Evolutionary conservation across 2,888 invertebrate species (phyloP).

Genomic region (Stegana nigrithorax): DNA sequence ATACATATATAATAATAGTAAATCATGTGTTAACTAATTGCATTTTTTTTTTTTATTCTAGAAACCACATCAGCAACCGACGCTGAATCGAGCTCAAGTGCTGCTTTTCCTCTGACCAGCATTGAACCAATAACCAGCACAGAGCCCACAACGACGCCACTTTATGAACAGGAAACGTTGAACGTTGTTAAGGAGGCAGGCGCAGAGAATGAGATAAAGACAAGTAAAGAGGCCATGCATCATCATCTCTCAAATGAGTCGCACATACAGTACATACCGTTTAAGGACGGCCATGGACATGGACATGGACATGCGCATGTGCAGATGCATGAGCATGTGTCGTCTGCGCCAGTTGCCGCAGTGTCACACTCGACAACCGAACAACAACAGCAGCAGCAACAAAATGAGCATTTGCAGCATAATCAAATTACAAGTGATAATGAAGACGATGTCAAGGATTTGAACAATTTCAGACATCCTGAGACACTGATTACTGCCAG

Average conservation of each 20-base stretch:
- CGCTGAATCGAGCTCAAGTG: not conserved
- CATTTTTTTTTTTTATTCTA: conserved; percentile 1
- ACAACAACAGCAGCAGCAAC: conserved; percentile 29
- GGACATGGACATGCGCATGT: too few relatives aligned
- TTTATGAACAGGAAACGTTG: not conserved
- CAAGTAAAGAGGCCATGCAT: conserved; percentile 33
- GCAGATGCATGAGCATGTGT: conserved; percentile 47
- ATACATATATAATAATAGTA: too few relatives aligned
- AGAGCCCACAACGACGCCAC: conserved; percentile 62
- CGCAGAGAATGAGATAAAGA: conserved; percentile 16
- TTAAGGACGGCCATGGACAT: conserved; percentile 37
- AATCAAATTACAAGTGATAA: conserved; percentile 60
- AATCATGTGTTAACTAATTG: too few relatives aligned
- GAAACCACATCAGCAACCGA: conserved; percentile 24
- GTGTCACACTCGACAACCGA: conserved; percentile 25
- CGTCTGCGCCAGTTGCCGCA: conserved; percentile 24
- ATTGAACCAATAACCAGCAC: conserved; percentile 64
- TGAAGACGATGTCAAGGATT: conserved; percentile 61
- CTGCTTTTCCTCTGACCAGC: conserved; percentile 47
- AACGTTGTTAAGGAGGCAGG: conserved; percentile 9
- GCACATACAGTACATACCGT: conserved; percentile 49
- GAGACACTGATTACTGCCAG: conserved; percentile 63
- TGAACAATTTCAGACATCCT: conserved; percentile 64
- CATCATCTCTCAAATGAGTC: conserved; percentile 32
- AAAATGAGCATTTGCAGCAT: conserved; percentile 43